Base-by-base conservation (phyloP, 2,888 invertebrate genomes). In the Ormyrus nitidulus region DNA sequence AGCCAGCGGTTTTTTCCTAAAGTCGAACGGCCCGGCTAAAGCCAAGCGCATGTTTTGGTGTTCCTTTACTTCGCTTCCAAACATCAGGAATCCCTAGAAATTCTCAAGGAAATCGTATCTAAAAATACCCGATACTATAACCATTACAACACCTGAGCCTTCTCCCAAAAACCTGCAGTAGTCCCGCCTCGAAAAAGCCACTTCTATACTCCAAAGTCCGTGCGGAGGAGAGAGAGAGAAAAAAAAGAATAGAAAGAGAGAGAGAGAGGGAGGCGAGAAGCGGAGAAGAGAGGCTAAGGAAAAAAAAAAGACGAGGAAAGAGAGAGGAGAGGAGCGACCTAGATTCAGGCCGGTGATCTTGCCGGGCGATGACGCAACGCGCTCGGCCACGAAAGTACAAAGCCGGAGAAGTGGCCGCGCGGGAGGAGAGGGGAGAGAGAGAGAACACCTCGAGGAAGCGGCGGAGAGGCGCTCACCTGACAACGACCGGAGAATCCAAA, bases 311-410 rank as follows among this genome's bases (percentile, higher is more conserved):
- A 61, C 51, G 19, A 51, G 49, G 44, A 44, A 19, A 46, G 48
- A 64, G 66, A 68, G 75, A 77, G 68, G 65, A 49, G 46, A 61
- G 34, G 56, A 80, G 81, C 88, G 89, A 89, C 89, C 89, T 85
- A 89, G 87, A 88, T 89, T 86, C 86, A 87, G 89, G 88, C 87
- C 86, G 85, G 85, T 86, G 86, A 86, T 86, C 87, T 86, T 86
- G 82, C 84, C 84, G 66, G 83, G 82, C 84, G 86, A 86, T 89
- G 89, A 89, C 89, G 88, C 87, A 89, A 89, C 56, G 46, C 44
- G 65, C 74, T 68, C 71, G 64, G 73, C 51, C 77, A 69, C 64
- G 73, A 80, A 71, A 80, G 80, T 75, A 76, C 64, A 56, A 62
- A 71, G 66, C 34, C 61, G 62, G 44, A 62, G 44, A 53, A 73